Evolutionary conservation across 92 coral and sea anemone genomes (phyloP).

Genomic region (Isaurus tuberculatus): DNA sequence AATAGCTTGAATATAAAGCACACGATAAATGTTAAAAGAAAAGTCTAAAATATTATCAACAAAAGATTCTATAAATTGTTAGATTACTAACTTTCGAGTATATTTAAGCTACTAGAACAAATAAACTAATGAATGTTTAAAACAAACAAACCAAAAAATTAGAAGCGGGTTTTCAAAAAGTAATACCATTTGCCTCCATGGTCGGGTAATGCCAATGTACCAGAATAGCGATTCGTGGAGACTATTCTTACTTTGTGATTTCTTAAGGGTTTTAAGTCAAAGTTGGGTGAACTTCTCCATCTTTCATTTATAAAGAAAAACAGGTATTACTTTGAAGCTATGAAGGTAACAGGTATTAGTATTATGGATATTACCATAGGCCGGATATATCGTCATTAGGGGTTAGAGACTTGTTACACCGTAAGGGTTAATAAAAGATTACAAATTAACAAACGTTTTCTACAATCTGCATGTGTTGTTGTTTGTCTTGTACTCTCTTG

Average conservation of each 20-base stretch:
- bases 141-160: neutral
- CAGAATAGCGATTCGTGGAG: neutral
- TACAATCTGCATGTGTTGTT: neutral
- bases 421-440: slow-evolving; percentile 17
- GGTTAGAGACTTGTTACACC: neutral
- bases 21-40: neutral
- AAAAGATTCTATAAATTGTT: neutral
- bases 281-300: neutral
- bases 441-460: neutral
- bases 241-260: neutral
- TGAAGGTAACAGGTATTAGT: neutral
- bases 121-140: neutral
- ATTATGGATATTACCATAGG: neutral
- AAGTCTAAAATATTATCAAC: neutral
- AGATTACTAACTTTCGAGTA: neutral
- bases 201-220: neutral
- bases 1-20: neutral
- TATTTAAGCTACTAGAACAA: neutral
- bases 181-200: neutral
- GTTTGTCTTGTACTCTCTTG: neutral
- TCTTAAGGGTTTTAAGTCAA: neutral
- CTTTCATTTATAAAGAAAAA: neutral
- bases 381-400: neutral
- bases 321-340: neutral
- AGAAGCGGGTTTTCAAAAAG: neutral